Evolutionary conservation across 2,797 vertebrate genomes (phyloP).

Genomic region (Amphiprion clarkii): DNA sequence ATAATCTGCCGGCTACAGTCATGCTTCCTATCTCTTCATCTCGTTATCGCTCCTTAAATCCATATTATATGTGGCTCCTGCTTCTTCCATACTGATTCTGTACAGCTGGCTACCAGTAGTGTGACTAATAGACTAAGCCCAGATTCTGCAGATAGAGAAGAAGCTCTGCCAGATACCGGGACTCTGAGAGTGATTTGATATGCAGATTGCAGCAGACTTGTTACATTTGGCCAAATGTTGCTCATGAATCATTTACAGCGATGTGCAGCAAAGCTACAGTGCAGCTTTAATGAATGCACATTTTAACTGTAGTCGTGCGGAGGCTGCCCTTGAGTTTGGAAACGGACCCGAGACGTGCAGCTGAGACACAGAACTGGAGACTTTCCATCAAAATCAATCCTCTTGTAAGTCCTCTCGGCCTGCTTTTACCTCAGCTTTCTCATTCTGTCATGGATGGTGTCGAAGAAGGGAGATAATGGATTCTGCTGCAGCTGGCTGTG

Average conservation of each 20-base stretch:
- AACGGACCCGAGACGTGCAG: slow-evolving; percentile 15
- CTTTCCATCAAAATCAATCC: slow-evolving; percentile 36
- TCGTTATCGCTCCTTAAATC: not conserved
- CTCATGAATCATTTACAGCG: slow-evolving; percentile 5
- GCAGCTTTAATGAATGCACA: not conserved
- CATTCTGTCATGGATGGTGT: slow-evolving; percentile 47
- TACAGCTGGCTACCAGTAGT: slow-evolving; percentile 24
- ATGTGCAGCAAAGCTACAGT: not conserved
- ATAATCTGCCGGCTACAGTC: too few relatives aligned
- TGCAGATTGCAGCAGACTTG: slow-evolving; percentile 6
- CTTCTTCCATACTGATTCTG: not conserved
- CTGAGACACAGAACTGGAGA: slow-evolving; percentile 6
- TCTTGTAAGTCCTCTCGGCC: slow-evolving; percentile 17
- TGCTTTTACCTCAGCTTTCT: slow-evolving; percentile 15
- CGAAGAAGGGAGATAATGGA: slow-evolving; percentile 57
- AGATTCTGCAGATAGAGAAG: slow-evolving; percentile 38
- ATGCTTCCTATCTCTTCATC: not conserved
- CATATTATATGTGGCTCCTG: not conserved
- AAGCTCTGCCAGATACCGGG: slow-evolving; percentile 9
- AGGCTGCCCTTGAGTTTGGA: slow-evolving; percentile 12
- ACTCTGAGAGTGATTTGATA: slow-evolving; percentile 18
- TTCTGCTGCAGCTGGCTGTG: slow-evolving; percentile 44
- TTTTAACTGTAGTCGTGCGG: not conserved
- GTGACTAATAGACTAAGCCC: slow-evolving; percentile 43
- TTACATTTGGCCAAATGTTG: slow-evolving; percentile 5